Evolutionary conservation across 2,888 invertebrate genomes (phyloP), one percentile per base, ranked within the genome.

Genomic region (Campoplex nolae): DNA sequence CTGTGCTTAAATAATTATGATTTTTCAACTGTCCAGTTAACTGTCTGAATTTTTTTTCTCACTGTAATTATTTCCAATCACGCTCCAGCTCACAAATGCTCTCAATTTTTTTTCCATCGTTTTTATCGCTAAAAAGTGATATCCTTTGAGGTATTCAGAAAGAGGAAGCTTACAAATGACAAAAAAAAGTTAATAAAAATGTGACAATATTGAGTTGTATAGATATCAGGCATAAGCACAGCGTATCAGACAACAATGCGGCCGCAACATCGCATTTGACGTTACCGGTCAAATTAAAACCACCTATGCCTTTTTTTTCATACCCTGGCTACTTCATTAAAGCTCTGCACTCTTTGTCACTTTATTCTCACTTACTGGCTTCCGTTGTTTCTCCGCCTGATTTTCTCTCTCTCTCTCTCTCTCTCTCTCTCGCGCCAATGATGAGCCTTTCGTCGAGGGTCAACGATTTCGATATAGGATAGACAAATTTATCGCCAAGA

Each of bases 381-480:
- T 18, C 38, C 45, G 16, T 62, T 56, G 42, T 70, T 23, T 51
- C 54, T 77, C 70, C 28, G 7, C 54, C 51, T 54, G 56, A 23
- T 48, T 54, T 35, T 67, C 4, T 67, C 38, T 67, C 42, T 45
- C 3, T 45, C 68, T 45, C n/a, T n/a, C n/a, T n/a, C n/a, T n/a
- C n/a, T 58, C 23, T 51, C 54, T 54, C 79, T n/a, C n/a, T 78
- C 54, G 54, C 62, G 42, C 51, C 58, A 56, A 56, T 65, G 76
- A 73, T 70, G 71, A 56, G 70, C 32, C 75, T 71, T 71, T 78
- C 86, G 73, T 81, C 84, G 45, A 81, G 86, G 86, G 86, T 86
- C 86, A 86, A 86, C 74, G 86, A 84, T 86, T 86, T 86, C 77
- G 86, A 84, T 84, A 84, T 86, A 84, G 84, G 80, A 81, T 86